Base-by-base conservation (phyloP, 2,797 vertebrate species). In the Lagodon rhomboides region DNA sequence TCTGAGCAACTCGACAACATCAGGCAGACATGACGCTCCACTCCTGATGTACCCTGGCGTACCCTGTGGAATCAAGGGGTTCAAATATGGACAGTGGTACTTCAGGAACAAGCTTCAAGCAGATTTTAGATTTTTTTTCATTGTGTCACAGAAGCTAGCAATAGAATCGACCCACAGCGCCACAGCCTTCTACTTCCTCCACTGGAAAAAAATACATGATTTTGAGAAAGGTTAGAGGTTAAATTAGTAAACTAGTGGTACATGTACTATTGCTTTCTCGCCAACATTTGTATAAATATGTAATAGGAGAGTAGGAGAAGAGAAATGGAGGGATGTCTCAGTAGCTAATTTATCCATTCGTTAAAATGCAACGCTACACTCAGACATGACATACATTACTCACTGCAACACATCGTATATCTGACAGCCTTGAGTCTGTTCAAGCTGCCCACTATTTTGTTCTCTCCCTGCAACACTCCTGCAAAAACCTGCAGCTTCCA, bases 371-470 rank as follows among this genome's bases (percentile, higher is more conserved):
- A 27, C 18, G 53, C 18, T 12, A 22, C 34, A 10, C 53, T 44
- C 44, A 46, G 2, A 44, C 22, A n/a, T 51, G 49, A 68, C 27
- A 50, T 41, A 20, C 18, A 49, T 17, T 38, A 23, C 11, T 58
- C 47, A 23, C 41, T 50, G 18, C 34, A 49, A 8, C 53, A 62
- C 23, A 18, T 22, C 34, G 13, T 55, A 13, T n/a, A 49, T 54
- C 47, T 47, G 44, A 50, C 55, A 59, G 25, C 10, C 25, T 51
- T 41, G 25, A 22, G 25, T 43, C 30, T 51, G 1, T 49, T 72
- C 17, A 44, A 65, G 55, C 50, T 65, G 41, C 59, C 43, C 20
- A 20, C 53, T 49, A 44, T 61, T 73, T 56, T 59, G 50, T 38
- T 73, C 46, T 34, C 9, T 41, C 6, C 43, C 53, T 43, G 10